A percentile compares a stretch with the other conserved stretches of the same genome.
These are phyloP conservation scores for Aptenodytes patagonicus DNA, from an alignment of 2,113 vertebrate genomes.

Conservation along the genomic window DNA sequence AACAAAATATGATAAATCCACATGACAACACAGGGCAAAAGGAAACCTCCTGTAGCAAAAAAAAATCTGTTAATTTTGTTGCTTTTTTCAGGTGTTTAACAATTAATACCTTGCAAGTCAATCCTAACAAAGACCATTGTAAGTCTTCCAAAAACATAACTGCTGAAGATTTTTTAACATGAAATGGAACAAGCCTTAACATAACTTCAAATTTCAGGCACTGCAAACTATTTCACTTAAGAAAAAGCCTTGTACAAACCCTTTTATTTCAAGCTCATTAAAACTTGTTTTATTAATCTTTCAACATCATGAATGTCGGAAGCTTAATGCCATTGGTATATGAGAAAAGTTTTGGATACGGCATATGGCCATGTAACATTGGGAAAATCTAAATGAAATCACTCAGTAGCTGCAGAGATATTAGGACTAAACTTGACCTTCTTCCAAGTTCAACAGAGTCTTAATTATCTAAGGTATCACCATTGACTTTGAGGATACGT, in stretches of 20 bases:
- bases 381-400: not conserved
- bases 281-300: not conserved
- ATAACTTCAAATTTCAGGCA: not conserved
- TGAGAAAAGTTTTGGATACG: not conserved
- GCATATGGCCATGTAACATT: not conserved
- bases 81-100: not conserved
- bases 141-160: not conserved
- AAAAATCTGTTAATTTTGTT: not conserved
- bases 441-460: not conserved
- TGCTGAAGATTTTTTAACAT: not conserved
- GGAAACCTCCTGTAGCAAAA: not conserved
- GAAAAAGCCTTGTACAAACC: not conserved
- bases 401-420: not conserved
- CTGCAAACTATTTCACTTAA: not conserved
- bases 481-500: not conserved
- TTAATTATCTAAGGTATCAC: not conserved
- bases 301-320: not conserved
- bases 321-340: not conserved
- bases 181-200: not conserved
- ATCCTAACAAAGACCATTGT: not conserved
- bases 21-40: not conserved
- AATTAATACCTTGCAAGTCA: not conserved
- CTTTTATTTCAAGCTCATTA: not conserved
- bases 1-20: not conserved
- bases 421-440: not conserved